Base-by-base conservation (phyloP, 1,140 invertebrate species). In the Euschistus heros region DNA sequence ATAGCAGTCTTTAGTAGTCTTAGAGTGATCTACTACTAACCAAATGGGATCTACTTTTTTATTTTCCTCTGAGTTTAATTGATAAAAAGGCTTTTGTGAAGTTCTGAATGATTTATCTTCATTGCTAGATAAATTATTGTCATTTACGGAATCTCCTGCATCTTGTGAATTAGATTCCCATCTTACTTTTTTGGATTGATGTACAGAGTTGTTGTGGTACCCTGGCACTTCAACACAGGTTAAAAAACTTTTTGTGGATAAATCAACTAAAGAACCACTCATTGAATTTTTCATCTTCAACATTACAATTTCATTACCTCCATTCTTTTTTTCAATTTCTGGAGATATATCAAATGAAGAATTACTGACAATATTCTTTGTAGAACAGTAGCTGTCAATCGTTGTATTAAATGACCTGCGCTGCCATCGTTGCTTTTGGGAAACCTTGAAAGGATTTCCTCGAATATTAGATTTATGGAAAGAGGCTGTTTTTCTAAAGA, bases 141-240 rank as follows among this genome's bases (percentile, higher is more conserved):
- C 54, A 57, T 3, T 4, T 2, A 20, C 2, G 15, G 26, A 17
- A 57, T 61, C 59, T 20, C 42, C 30, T 14, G 4, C 5, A 24
- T 61, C 59, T 24, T 33, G 3, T 20, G 33, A 26, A 26, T 68
- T 54, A 15, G 70, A 60, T 54, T 69, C 69, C 70, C 69, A 71
- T 13, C 69, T 66, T 3, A 71, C 66, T 26, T 63, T 66, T 44
- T 67, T 68, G 66, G 67, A 69, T 30, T 69, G 67, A 3, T 42
- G 59, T 8, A 69, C 68, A 37, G 33, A 37, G 13, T 37, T 6
- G 8, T 37, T 37, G 46, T 60, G 46, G 14, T 60, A 50, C 68
- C 70, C 1, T 67, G 62, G 37, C 66, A 14, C 18, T 37, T 44
- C n/a, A 42, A 15, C 14, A 18, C 15, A 1, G 17, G n/a, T 33